These are phyloP conservation scores for Crax fasciolata DNA, from an alignment of 2,797 vertebrate species.

Conservation along the genomic window DNA sequence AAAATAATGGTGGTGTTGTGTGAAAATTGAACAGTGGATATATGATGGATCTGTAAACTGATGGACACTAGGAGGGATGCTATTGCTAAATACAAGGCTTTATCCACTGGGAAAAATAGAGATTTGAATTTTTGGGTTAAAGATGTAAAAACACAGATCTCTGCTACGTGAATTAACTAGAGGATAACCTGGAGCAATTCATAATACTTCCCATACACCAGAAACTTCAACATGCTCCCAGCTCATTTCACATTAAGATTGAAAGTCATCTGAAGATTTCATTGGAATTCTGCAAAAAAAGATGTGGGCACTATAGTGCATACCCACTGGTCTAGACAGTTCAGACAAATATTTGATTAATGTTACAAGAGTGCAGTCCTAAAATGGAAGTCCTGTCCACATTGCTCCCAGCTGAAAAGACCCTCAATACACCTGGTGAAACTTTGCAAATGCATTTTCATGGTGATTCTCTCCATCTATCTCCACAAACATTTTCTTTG, in stretches of 20 bases:
- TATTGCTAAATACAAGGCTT: not conserved
- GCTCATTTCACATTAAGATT: not conserved
- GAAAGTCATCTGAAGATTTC: not conserved
- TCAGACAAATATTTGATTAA: not conserved
- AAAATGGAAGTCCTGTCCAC: not conserved
- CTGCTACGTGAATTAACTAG: not conserved
- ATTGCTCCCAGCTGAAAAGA: not conserved
- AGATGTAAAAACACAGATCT: not conserved
- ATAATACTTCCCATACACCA: not conserved
- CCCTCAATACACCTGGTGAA: not conserved
- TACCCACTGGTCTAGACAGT: not conserved
- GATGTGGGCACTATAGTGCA: not conserved
- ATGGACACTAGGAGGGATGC: not conserved
- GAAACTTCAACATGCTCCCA: not conserved
- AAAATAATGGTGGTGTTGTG: not conserved
- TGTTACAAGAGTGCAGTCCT: not conserved
- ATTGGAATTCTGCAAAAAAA: slow-evolving; percentile 7
- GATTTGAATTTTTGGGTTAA: not conserved
- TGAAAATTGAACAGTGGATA: not conserved
- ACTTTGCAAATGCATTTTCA: not conserved
- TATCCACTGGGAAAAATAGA: not conserved
- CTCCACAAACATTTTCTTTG: not conserved
- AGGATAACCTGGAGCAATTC: not conserved
- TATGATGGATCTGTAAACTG: not conserved
- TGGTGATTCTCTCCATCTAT: not conserved